phyloP scores from a whole-genome alignment of 2,888 invertebrate genomes.

The Azorinus chamasolen region DNA sequence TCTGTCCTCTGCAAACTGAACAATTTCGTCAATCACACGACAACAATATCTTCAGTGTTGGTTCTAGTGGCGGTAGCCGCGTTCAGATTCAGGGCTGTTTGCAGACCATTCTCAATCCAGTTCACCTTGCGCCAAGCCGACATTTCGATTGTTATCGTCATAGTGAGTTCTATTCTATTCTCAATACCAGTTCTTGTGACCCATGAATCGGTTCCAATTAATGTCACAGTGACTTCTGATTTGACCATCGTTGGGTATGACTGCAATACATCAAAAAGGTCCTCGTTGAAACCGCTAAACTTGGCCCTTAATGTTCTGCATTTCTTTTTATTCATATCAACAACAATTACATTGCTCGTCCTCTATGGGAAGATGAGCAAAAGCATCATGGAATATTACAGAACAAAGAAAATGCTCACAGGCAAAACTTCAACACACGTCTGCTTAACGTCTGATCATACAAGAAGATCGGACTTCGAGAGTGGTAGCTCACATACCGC shows the following conservation, averaged over 20 bases:
- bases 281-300: no score
- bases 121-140: neutral
- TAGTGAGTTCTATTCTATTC: neutral
- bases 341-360: no score
- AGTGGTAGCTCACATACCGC: slow-evolving; percentile 5
- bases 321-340: no score
- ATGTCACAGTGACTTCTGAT: no score
- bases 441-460: neutral
- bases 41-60: neutral
- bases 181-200: neutral
- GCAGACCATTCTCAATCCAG: neutral
- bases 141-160: neutral
- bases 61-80: neutral
- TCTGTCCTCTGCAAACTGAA: slow-evolving; percentile 4
- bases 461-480: neutral
- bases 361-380: no score
- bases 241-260: no score
- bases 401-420: no score
- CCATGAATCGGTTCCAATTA: neutral
- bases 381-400: no score
- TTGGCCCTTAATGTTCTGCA: no score
- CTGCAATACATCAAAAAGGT: neutral
- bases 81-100: slow-evolving; percentile 4
- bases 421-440: no score
- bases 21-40: slow-evolving; percentile 1